Percentiles rank a stretch among this genome's conserved stretches.
These are phyloP conservation scores for Craterocephalus amniculus DNA, from an alignment of 2,797 vertebrate genomes.

Conservation along the genomic window DNA sequence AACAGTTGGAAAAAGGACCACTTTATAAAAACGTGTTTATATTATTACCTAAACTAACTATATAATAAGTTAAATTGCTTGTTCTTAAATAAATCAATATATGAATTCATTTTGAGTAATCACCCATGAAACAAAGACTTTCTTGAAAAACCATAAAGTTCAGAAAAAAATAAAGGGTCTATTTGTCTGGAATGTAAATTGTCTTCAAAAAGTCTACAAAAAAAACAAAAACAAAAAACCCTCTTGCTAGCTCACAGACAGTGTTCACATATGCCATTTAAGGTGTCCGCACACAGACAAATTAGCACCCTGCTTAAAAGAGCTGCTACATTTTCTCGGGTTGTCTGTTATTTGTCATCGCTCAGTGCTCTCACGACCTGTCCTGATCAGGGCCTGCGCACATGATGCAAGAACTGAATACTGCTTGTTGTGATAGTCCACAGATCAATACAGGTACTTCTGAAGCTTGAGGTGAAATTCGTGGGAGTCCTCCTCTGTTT, in stretches of 20 bases:
- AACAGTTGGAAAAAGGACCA: conserved; percentile 76
- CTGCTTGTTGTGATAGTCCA: conserved; percentile 52
- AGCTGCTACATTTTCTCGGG: conserved; percentile 47
- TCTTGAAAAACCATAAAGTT: conserved; percentile 71
- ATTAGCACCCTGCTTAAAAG: conserved; percentile 68
- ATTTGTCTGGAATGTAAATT: conserved; percentile 81
- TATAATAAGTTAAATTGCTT: conserved; percentile 90
- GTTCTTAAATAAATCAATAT: conserved; percentile 89
- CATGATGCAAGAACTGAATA: conserved; percentile 40
- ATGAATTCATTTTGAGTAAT: conserved; percentile 84
- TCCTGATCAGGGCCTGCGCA: conserved; percentile 35
- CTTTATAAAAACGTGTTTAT: conserved; percentile 82
- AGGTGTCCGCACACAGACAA: conserved; percentile 67
- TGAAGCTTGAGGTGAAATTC: conserved; percentile 47
- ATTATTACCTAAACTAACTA: conserved; percentile 87
- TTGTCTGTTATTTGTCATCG: conserved; percentile 48
- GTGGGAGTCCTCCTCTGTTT: conserved; percentile 41
- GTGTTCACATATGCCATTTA: conserved; percentile 75
- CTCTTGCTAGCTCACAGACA: conserved; percentile 74
- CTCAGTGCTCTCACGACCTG: conserved; percentile 37
- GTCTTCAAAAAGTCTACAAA: conserved; percentile 77
- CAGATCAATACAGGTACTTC: conserved; percentile 48
- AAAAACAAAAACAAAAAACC: conserved; percentile 71
- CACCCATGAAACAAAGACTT: conserved; percentile 77
- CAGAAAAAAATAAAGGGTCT: conserved; percentile 79